phyloP scores from a whole-genome alignment of 2,888 invertebrate species.

The Drosophila robusta region DNA sequence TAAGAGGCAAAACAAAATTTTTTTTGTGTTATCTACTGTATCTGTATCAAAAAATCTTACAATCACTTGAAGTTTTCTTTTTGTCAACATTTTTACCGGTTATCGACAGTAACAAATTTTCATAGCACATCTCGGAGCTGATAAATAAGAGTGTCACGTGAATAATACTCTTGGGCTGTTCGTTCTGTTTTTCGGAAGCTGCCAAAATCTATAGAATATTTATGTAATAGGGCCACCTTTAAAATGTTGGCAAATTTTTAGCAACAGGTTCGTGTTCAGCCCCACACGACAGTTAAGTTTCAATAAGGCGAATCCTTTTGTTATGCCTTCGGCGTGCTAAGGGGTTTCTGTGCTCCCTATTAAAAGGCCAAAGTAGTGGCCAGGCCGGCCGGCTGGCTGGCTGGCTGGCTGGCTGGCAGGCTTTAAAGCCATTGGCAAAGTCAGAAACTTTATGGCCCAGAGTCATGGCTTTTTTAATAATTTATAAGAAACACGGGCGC shows the following conservation, averaged over 20 bases:
- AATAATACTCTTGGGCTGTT: slow-evolving; percentile 31
- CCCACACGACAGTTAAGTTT: slow-evolving; percentile 50
- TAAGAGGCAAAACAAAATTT: no score
- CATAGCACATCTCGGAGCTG: background rate
- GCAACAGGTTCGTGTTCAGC: slow-evolving; percentile 41
- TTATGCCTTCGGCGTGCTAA: slow-evolving; percentile 13
- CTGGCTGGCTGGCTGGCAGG: background rate
- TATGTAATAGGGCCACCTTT: slow-evolving; percentile 21
- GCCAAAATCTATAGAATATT: slow-evolving; percentile 45
- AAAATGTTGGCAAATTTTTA: slow-evolving; percentile 12
- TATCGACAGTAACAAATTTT: slow-evolving; percentile 1
- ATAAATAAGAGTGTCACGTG: slow-evolving; percentile 23
- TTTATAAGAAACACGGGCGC: slow-evolving; percentile 57
- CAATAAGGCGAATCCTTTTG: slow-evolving; percentile 48
- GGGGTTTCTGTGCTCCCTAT: slow-evolving; percentile 2
- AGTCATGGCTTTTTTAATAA: slow-evolving; percentile 70
- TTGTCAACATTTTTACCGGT: background rate
- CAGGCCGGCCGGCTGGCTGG: background rate
- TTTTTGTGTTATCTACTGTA: no score
- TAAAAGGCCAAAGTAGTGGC: slow-evolving; percentile 12
- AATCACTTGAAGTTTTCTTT: no score
- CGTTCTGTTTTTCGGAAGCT: background rate
- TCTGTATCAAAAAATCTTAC: no score
- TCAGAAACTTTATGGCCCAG: slow-evolving; percentile 50
- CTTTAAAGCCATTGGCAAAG: slow-evolving; percentile 34